Evolutionary conservation across 1,140 invertebrate species (phyloP).

Genomic region (Lepidostoma basale): DNA sequence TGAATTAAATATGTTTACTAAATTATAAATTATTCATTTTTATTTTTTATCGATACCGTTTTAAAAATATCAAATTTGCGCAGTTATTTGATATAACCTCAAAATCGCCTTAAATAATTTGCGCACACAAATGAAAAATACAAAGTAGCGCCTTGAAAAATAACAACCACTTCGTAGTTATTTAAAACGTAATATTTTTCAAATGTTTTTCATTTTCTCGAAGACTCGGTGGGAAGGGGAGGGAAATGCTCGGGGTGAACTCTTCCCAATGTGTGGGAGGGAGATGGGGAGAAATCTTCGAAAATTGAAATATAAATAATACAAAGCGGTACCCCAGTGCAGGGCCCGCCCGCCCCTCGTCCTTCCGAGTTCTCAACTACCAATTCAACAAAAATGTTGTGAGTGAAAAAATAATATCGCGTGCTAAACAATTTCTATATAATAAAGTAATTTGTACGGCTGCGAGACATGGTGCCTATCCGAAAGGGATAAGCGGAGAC

Average conservation of each 20-base stretch:
- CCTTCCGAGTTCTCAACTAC: background rate
- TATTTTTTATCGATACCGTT: no score
- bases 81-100: no score
- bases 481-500: no score
- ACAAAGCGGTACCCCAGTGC: constrained; percentile 19
- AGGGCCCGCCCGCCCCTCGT: background rate
- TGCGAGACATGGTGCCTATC: no score
- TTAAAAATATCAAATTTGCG: no score
- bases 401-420: no score
- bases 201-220: constrained; percentile 38
- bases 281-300: constrained; percentile 37
- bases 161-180: constrained; percentile 26
- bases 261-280: constrained; percentile 2
- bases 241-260: background rate
- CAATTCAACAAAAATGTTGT: background rate
- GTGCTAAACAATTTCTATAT: no score
- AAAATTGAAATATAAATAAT: constrained; percentile 47
- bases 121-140: background rate
- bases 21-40: no score
- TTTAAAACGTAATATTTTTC: constrained; percentile 35
- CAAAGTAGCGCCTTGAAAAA: background rate
- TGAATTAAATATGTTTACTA: no score
- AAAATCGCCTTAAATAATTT: background rate
- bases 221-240: background rate
- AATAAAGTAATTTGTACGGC: no score